These are phyloP conservation scores for Mastigias papua DNA, from an alignment of 30 jellyfish, hydroid and myxozoan species.

Conservation along the genomic window DNA sequence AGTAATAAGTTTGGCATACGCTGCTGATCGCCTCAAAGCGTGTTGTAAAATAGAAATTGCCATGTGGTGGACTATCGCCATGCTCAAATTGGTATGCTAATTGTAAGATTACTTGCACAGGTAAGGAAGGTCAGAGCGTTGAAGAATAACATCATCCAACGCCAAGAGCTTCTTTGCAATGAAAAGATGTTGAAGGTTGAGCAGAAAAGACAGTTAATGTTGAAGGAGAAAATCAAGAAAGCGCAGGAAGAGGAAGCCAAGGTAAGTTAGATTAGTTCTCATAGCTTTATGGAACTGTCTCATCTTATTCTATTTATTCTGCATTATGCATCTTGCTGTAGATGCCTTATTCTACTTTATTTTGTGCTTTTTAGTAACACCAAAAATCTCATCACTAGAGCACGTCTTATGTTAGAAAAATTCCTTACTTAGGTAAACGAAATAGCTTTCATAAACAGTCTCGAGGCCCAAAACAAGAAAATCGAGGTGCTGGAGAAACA, in stretches of 20 bases:
- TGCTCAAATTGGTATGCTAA: no score
- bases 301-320: no score
- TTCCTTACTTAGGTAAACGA: conserved; percentile 80
- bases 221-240: conserved; percentile 88
- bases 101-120: conserved; percentile 29
- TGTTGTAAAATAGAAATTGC: no score
- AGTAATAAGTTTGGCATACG: no score
- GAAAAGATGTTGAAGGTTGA: conserved; percentile 92
- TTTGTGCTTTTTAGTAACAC: background rate
- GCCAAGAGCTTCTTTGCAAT: conserved; percentile 66
- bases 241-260: conserved; percentile 98
- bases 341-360: no score
- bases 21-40: no score
- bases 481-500: conserved; percentile 96
- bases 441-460: conserved; percentile 91
- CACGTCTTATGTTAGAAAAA: background rate
- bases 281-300: no score
- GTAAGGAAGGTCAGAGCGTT: conserved; percentile 89
- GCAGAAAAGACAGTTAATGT: conserved; percentile 76
- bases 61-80: no score
- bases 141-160: conserved; percentile 69
- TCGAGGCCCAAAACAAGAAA: conserved; percentile 95
- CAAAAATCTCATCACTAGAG: background rate
- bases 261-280: conserved; percentile 47
- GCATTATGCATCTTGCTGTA: no score